These are phyloP conservation scores for Falcunculus frontatus DNA, from an alignment of 2,113 vertebrate genomes.

Conservation along the genomic window DNA sequence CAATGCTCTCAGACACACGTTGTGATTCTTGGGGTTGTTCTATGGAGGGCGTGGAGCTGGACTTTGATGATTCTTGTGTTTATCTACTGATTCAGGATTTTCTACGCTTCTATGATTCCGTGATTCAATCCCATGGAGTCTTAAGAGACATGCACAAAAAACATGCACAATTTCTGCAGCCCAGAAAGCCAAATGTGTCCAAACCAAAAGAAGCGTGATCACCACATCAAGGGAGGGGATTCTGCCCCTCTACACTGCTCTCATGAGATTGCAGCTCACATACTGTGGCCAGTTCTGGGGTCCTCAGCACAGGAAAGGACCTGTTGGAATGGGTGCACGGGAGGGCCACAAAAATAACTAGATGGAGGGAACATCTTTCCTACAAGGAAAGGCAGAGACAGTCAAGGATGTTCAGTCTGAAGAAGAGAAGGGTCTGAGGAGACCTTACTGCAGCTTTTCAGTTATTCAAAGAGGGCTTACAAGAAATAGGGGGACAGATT, in stretches of 20 bases:
- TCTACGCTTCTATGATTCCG: background rate
- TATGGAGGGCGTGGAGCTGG: background rate
- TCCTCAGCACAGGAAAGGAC: background rate
- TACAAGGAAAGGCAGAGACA: background rate
- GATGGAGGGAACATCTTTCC: background rate
- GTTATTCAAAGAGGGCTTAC: background rate
- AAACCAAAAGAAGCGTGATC: background rate
- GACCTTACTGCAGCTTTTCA: background rate
- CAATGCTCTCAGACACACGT: rapidly evolving
- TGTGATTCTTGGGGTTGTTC: background rate
- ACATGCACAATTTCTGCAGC: background rate
- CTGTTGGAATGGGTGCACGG: background rate
- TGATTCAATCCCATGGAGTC: background rate
- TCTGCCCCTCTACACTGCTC: background rate
- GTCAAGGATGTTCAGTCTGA: background rate
- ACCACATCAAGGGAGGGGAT: background rate
- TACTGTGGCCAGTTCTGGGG: background rate
- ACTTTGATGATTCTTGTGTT: background rate
- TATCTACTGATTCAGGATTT: background rate
- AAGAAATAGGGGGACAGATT: background rate
- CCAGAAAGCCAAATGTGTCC: rapidly evolving
- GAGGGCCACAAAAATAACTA: background rate
- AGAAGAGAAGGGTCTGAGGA: background rate
- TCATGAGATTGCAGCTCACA: background rate
- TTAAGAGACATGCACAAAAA: background rate